Percentiles rank a stretch among this genome's conserved stretches.
Conservation (phyloP, 2,797 vertebrate species). For the Rhinella marina region DNA sequence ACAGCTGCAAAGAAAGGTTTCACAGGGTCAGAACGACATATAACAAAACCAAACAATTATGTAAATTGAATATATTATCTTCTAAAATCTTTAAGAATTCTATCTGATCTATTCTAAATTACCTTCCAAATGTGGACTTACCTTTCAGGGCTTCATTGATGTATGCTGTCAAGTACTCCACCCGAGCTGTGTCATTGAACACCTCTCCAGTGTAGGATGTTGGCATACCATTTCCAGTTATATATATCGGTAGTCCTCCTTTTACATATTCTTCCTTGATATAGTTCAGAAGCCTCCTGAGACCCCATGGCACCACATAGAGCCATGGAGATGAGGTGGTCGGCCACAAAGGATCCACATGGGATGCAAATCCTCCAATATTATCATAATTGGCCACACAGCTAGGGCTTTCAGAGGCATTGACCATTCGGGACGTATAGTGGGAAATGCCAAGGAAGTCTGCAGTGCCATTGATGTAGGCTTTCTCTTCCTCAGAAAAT, state of each 20-base stretch:
- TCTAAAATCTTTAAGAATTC: too few species aligned
- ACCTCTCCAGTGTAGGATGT: constrained; percentile 68
- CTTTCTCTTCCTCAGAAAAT: constrained; percentile 83
- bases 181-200: constrained; percentile 78
- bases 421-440: constrained; percentile 85
- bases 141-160: constrained; percentile 92
- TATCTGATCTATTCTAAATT: neutral
- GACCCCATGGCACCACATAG: constrained; percentile 84
- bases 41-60: too few species aligned
- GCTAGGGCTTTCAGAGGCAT: constrained; percentile 55
- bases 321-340: constrained; percentile 84
- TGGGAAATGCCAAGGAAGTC: constrained; percentile 94
- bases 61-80: too few species aligned
- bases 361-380: constrained; percentile 82
- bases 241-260: constrained; percentile 81
- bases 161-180: constrained; percentile 81
- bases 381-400: constrained; percentile 77
- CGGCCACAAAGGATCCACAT: constrained; percentile 82
- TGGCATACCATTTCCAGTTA: constrained; percentile 86
- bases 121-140: constrained; percentile 62
- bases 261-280: constrained; percentile 80
- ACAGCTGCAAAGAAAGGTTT: constrained; percentile 74
- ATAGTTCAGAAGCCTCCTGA: constrained; percentile 86
- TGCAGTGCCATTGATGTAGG: constrained; percentile 82
- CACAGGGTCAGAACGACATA: neutral